Base-by-base conservation (phyloP, 2,797 vertebrate species). In the Graptemys geographica region DNA sequence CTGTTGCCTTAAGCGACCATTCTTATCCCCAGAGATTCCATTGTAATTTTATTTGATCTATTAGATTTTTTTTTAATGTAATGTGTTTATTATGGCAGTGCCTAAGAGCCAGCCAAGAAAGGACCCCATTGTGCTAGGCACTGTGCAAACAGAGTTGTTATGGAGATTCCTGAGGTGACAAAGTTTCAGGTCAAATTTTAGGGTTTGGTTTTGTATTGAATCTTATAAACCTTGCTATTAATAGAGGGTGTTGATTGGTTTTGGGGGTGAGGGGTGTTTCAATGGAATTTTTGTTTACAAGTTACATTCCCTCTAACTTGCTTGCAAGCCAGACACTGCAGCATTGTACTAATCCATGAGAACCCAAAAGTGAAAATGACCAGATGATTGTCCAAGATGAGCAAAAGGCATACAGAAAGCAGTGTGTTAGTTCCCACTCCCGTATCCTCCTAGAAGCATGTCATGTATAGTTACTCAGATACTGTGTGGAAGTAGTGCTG, bases 311-410 rank as follows among this genome's bases (percentile, higher is more conserved):
- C 41, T 76, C 37, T 72, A 62, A 33, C 69, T 76, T 28, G 11
- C 44, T 76, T 76, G 41, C 44, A 76, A 41, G 23, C 37, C 44
- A 28, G 44, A 76, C 13, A 47, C 12, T 76, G 12, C 41, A 28
- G 25, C 25, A 47, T 47, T 47, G 25, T 15, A 76, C 11, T 15
- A 47, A 28, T 76, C 72, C 72, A 28, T 16, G 72, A 28, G 41
- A 44, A 27, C 27, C 41, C 47, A 6, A 76, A 47, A 76, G 27
- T 51, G 27, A 86, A 86, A 91, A 31, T 37, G n/a, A 21, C 65
- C 9, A 37, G 10, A 25, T 80, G 2, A 31, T 2, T 1, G 79
- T 74, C 86, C 25, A 53, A 41, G 72, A 11, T 0, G 8, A 0
- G 72, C 33, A 1, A 33, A 44, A 65, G 49, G 82, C 25, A 9